Conservation (phyloP, 2,888 invertebrate genomes). For the Marasmarcha lunaedactyla region DNA sequence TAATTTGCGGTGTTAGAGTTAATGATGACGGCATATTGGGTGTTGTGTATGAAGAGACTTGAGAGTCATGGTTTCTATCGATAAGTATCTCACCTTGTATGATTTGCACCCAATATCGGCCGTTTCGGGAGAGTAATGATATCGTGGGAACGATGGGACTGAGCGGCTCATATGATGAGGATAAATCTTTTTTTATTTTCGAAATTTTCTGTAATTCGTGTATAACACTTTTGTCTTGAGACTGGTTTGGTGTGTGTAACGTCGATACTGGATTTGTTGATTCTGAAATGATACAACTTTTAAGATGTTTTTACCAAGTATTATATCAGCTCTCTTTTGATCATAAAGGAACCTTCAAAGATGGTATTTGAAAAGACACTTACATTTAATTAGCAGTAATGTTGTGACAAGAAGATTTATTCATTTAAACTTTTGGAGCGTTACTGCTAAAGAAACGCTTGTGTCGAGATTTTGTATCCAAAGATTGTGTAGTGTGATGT, state of each 20-base stretch:
- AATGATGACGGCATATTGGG: slow-evolving; percentile 54
- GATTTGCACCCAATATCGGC: slow-evolving; percentile 36
- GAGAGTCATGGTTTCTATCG: slow-evolving; percentile 3
- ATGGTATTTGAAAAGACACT: too few species aligned
- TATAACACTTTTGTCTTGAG: slow-evolving; percentile 57
- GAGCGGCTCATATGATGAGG: slow-evolving; percentile 64
- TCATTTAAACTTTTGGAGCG: too few species aligned
- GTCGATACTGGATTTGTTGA: slow-evolving; percentile 6
- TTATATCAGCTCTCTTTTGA: too few species aligned
- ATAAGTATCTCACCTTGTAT: not conserved
- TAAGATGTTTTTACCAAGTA: too few species aligned
- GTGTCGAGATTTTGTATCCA: slow-evolving; percentile 44
- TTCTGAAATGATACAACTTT: too few species aligned
- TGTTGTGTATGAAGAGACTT: slow-evolving; percentile 53
- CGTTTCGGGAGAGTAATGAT: slow-evolving; percentile 37
- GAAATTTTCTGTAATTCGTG: slow-evolving; percentile 46
- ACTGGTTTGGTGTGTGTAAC: slow-evolving; percentile 39
- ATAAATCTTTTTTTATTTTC: slow-evolving; percentile 39
- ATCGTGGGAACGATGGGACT: slow-evolving; percentile 51
- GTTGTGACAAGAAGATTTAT: too few species aligned
- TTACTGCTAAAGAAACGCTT: too few species aligned
- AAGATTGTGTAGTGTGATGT: slow-evolving; percentile 65
- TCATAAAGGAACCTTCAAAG: too few species aligned
- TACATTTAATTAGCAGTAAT: too few species aligned
- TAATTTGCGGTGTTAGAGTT: slow-evolving; percentile 51